A percentile compares a stretch with the other conserved stretches of the same genome.
phyloP scores from a whole-genome alignment of 2,888 invertebrate genomes.

The Ichneumoninae sp. region DNA sequence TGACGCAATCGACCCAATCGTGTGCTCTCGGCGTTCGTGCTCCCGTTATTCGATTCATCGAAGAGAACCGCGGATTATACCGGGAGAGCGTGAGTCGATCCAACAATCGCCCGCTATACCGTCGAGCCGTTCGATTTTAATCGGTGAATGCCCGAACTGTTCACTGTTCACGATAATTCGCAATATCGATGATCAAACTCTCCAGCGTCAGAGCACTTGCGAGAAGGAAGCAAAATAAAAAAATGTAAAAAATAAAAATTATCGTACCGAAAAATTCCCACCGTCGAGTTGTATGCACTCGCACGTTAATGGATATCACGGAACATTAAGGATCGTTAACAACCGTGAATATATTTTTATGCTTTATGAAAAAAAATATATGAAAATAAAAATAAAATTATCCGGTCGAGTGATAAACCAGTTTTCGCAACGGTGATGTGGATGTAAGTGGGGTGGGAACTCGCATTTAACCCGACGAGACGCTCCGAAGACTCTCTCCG shows the following conservation, averaged over 20 bases:
- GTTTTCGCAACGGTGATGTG: slow-evolving; percentile 47
- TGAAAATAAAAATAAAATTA: neutral
- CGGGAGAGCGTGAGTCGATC: neutral
- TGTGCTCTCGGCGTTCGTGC: neutral
- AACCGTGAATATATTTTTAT: neutral
- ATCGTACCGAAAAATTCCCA: neutral
- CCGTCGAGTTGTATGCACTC: neutral
- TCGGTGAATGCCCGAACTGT: neutral
- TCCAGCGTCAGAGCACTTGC: neutral
- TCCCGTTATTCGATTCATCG: slow-evolving; percentile 29
- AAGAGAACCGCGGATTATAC: slow-evolving; percentile 13
- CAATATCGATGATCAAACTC: neutral
- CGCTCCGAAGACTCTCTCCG: slow-evolving; percentile 25
- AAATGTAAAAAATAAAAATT: neutral
- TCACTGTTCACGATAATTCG: slow-evolving; percentile 14
- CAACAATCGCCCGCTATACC: slow-evolving; percentile 1
- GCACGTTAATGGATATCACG: neutral
- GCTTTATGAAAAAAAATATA: neutral
- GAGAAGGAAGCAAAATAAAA: neutral
- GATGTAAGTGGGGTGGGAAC: neutral
- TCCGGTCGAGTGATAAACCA: slow-evolving; percentile 44
- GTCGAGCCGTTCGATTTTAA: neutral
- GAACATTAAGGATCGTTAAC: neutral
- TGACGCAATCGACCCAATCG: slow-evolving; percentile 14
- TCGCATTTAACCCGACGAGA: slow-evolving; percentile 44